Evolutionary conservation across 2,888 invertebrate species (phyloP).

Genomic region (Corythucha ciliata): DNA sequence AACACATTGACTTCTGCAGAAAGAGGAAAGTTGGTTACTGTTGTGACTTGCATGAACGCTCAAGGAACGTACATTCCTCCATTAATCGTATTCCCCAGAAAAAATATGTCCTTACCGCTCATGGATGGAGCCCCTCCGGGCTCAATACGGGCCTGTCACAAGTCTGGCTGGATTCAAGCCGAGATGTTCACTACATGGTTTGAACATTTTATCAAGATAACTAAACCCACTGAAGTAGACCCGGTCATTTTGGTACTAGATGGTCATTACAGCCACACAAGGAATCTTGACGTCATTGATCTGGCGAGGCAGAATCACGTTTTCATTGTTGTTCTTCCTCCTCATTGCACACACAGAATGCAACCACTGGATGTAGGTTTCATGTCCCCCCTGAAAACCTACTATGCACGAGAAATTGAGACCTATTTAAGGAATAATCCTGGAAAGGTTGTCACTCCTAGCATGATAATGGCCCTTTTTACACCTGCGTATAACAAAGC

Average conservation of each 20-base stretch:
- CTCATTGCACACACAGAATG: conserved; percentile 26
- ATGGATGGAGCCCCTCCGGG: conserved; percentile 38
- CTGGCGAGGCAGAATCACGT: conserved; percentile 25
- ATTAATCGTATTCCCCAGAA: conserved; percentile 38
- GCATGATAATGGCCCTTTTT: conserved; percentile 8
- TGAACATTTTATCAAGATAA: conserved; percentile 35
- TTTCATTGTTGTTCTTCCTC: conserved; percentile 27
- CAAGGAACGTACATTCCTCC: conserved; percentile 39
- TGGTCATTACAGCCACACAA: conserved; percentile 30
- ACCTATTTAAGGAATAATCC: conserved; percentile 33
- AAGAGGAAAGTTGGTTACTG: conserved; percentile 38
- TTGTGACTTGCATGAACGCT: conserved; percentile 37
- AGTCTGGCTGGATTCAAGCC: conserved; percentile 38
- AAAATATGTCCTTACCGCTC: conserved; percentile 38
- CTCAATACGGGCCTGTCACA: conserved; percentile 35
- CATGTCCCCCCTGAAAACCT: conserved; percentile 25
- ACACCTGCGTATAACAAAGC: conserved; percentile 10
- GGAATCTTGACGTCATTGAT: conserved; percentile 28
- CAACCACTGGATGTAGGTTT: conserved; percentile 29
- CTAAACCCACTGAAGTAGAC: conserved; percentile 34
- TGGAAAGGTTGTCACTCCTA: conserved; percentile 24
- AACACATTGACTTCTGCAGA: conserved; percentile 39
- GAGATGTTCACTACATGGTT: conserved; percentile 39
- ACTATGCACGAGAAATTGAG: conserved; percentile 25
- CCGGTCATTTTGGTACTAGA: conserved; percentile 33